Conservation (phyloP, 2,888 invertebrate species). For the Gryllus longicercus region DNA sequence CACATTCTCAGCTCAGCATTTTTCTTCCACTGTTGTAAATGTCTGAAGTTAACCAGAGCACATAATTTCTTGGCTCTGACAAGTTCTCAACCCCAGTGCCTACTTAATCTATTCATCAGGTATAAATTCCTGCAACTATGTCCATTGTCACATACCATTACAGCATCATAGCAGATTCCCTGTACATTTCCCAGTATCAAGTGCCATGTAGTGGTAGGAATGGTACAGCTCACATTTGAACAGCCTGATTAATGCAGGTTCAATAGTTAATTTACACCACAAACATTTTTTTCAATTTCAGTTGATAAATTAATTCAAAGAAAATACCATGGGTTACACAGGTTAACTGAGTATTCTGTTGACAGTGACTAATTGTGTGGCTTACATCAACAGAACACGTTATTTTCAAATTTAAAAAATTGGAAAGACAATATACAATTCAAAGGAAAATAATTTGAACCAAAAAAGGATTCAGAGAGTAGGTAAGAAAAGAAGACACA, state of each 20-base stretch:
- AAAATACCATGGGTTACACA: conserved; percentile 1
- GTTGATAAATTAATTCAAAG: background rate
- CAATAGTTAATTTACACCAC: background rate
- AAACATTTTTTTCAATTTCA: background rate
- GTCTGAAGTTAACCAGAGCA: too few relatives aligned
- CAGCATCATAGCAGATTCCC: background rate
- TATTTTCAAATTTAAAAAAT: too few relatives aligned
- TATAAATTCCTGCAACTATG: background rate
- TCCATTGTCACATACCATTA: background rate
- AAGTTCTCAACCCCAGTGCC: background rate
- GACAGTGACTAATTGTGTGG: background rate
- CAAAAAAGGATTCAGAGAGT: too few relatives aligned
- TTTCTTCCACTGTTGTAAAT: too few relatives aligned
- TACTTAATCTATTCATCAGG: background rate
- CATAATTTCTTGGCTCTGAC: too few relatives aligned
- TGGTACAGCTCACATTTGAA: conserved; percentile 6
- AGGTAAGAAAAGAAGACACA: too few relatives aligned
- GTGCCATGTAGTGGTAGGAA: conserved; percentile 3
- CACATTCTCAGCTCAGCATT: too few relatives aligned
- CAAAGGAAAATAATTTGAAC: too few relatives aligned
- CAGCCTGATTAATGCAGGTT: background rate
- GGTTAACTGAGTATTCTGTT: background rate
- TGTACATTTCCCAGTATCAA: background rate
- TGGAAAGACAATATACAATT: too few relatives aligned
- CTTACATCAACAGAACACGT: background rate